Conservation (phyloP, 2,797 vertebrate species). For the Adrianichthys oophorus region DNA sequence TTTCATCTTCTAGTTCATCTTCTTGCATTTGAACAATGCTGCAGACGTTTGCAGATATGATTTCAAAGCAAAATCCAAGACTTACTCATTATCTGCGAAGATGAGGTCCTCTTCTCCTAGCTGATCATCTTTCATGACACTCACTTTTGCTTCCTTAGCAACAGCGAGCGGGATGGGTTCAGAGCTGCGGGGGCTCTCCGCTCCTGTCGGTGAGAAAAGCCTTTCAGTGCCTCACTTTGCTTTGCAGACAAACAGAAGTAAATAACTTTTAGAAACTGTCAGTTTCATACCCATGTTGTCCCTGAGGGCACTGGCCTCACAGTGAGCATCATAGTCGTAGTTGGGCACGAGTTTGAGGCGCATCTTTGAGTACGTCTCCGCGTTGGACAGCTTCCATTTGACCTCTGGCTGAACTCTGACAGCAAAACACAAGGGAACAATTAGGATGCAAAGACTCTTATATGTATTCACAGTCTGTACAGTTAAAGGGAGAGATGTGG, state of each 20-base stretch:
- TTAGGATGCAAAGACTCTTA: not conserved
- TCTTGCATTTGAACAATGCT: not conserved
- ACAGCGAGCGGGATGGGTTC: conserved; percentile 87
- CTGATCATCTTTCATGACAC: conserved; percentile 91
- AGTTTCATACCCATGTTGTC: conserved; percentile 90
- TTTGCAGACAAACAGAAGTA: not conserved
- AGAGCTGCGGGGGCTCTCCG: conserved; percentile 80
- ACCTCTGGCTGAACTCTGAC: conserved; percentile 76
- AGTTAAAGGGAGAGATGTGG: not conserved
- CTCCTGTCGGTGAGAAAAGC: conserved; percentile 69
- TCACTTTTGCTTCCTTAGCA: conserved; percentile 96
- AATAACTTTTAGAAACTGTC: too few species aligned
- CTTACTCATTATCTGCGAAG: conserved; percentile 86
- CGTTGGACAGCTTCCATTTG: conserved; percentile 88
- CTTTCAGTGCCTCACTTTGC: not conserved
- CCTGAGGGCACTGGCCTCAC: conserved; percentile 90
- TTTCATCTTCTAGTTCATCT: not conserved
- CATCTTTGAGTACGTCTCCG: conserved; percentile 96
- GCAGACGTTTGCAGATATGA: too few species aligned
- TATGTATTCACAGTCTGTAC: not conserved
- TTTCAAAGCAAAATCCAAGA: not conserved
- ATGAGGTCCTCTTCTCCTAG: conserved; percentile 90
- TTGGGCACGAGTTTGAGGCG: conserved; percentile 94
- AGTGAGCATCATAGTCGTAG: conserved; percentile 85
- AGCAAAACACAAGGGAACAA: not conserved